Base-by-base conservation (phyloP, 2,797 vertebrate genomes). In the Spondyliosoma cantharus region DNA sequence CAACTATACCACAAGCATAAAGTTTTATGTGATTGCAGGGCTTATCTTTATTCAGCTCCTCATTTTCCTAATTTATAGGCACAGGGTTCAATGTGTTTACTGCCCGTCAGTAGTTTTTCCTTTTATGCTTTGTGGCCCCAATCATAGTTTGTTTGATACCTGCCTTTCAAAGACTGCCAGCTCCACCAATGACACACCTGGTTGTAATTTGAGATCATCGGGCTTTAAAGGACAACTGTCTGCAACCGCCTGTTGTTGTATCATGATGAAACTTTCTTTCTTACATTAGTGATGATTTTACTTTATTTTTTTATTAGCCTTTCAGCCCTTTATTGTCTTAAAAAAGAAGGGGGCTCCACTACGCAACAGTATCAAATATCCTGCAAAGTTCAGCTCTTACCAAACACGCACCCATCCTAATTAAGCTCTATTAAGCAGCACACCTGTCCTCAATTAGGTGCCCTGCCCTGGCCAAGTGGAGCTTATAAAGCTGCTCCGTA, bases 401-500 rank as follows among this genome's bases (percentile, higher is more conserved):
- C 52, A 12, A 25, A 62, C 58, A 66, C 20, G 3, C 69, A 71
- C 4, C 52, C 60, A 65, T 29, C 17, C 72, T 24, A 85, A 80
- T 90, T 58, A 85, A 56, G 53, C 13, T 25, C 80, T 45, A 89
- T 87, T 60, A 72, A 27, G 29, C 65, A 27, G 62, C 82, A 74
- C 92, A 92, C 88, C 91, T 90, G 91, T 66, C 0, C 71, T n/a
- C 64, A 81, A 63, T 91, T 32, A 65, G 57, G 37, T 13, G 17
- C 29, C 59, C 14, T 19, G 56, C 8, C 37, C 37, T n/a, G 59
- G 14, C 42, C n/a, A 5, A 13, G 13, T 29, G 56, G 27, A 80
- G 68, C 68, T 50, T 81, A 87, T 88, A 93, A 91, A 91, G 42
- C 5, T 16, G 0, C 42, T 8, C 22, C 2, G 1, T 4, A 16